Evolutionary conservation across 64 coral and sea anemone species (phyloP).

Genomic region (Montipora efflorescens): DNA sequence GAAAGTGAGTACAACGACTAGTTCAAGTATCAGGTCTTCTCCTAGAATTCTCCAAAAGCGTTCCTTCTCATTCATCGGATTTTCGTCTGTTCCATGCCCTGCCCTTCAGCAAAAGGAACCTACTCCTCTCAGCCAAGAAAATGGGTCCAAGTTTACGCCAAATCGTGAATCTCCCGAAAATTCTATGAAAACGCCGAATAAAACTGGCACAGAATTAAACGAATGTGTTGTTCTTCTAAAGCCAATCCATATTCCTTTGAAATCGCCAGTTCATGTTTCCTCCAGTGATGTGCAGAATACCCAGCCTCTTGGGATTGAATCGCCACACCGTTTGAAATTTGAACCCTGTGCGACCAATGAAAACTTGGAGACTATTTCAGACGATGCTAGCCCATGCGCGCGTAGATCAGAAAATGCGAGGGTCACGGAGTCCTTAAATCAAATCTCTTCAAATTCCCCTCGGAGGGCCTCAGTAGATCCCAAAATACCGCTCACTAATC

Average conservation of each 20-base stretch:
- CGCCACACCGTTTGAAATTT: not conserved
- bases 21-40: conserved; percentile 60
- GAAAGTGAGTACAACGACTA: conserved; percentile 30
- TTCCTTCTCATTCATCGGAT: conserved; percentile 90
- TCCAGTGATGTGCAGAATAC: not conserved
- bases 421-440: not conserved
- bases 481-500: not conserved
- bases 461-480: not conserved
- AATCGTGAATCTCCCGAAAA: not conserved
- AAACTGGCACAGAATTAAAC: not conserved
- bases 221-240: not conserved
- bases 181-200: not conserved
- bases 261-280: not conserved
- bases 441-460: not conserved
- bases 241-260: not conserved
- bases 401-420: not conserved
- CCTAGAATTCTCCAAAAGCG: conserved; percentile 81
- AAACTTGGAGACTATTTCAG: not conserved
- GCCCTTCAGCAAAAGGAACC: not conserved
- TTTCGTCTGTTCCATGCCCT: conserved; percentile 42
- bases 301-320: not conserved
- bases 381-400: not conserved
- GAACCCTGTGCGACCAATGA: not conserved
- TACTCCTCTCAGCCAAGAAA: not conserved
- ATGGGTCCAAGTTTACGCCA: not conserved